Evolutionary conservation across 2,797 vertebrate genomes (phyloP).

Genomic region (Vespertilio murinus): DNA sequence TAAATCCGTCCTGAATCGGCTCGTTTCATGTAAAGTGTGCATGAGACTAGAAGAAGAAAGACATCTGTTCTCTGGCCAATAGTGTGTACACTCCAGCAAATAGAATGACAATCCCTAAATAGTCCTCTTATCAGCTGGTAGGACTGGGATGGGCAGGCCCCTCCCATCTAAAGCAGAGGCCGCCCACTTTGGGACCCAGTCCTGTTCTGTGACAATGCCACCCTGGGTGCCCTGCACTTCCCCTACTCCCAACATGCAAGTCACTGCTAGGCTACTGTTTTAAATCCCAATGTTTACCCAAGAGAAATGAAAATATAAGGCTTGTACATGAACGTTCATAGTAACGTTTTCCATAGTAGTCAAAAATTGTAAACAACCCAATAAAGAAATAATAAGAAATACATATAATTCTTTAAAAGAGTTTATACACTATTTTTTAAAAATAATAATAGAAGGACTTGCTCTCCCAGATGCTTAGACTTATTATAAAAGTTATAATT

Average conservation of each 20-base stretch:
- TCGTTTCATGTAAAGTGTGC: neutral
- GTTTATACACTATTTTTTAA: neutral
- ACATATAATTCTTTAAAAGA: neutral
- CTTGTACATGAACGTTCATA: neutral
- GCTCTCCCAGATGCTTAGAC: neutral
- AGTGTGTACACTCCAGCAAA: neutral
- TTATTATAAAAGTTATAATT: neutral
- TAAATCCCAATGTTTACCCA: neutral
- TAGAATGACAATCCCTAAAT: neutral
- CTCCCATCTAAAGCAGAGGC: neutral
- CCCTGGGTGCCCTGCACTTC: neutral
- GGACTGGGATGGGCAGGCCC: neutral
- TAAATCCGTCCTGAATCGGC: neutral
- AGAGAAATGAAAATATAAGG: conserved; percentile 14
- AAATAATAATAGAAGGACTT: neutral
- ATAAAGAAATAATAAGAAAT: neutral
- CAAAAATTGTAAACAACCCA: neutral
- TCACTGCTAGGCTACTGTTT: neutral
- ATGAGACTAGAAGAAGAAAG: neutral
- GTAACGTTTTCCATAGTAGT: conserved; percentile 1
- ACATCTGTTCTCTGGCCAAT: neutral
- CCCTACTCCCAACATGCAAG: neutral
- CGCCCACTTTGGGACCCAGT: neutral
- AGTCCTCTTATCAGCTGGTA: neutral
- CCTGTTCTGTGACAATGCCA: neutral